Base-by-base conservation (phyloP, 1,140 invertebrate genomes). In the Gryllus bimaculatus region DNA sequence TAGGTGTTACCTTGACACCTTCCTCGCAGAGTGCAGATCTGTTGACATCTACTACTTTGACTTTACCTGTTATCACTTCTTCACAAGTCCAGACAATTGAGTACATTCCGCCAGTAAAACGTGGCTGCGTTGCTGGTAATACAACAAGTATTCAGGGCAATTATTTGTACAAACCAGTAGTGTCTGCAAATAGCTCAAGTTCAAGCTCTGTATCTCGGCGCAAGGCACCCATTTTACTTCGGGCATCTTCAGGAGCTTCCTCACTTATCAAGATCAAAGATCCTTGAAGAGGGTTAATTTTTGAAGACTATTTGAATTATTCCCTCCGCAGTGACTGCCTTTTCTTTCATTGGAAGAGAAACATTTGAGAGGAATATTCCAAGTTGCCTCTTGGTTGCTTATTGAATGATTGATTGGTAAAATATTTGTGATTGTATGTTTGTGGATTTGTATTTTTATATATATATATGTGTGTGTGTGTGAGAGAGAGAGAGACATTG, bases 91-190 rank as follows among this genome's bases (percentile, higher is more conserved):
- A 54, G 18, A 79, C 80, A 78, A 77, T 77, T 13, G 77, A 80
- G 78, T 26, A 48, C 48, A 47, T 73, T 54, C 48, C 47, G 21
- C 48, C 73, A 74, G n/a, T 47, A 73, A 78, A 49, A 48, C 66
- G 73, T 48, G 74, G 48, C 48, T 79, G 54, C 15, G 76, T 66
- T 77, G 39, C 39, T 78, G 49, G 81, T 83, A 75, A 75, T 77
- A 20, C 74, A 85, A 48, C 82, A 84, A 81, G 83, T 0, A 82
- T 88, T 54, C 86, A 87, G 79, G 85, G 84, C 7, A 87, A 88
- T 81, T 88, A 87, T 73, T 83, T 88, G 0, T 88, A 87, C 80
- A 86, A 88, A 78, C 84, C 85, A 8, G 84, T 87, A 12, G 79
- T 78, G n/a, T 47, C 66, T 15, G 18, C 49, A 74, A 20, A 20